These are phyloP conservation scores for Wasmannia auropunctata DNA, from an alignment of 1,140 invertebrate genomes.

Conservation along the genomic window DNA sequence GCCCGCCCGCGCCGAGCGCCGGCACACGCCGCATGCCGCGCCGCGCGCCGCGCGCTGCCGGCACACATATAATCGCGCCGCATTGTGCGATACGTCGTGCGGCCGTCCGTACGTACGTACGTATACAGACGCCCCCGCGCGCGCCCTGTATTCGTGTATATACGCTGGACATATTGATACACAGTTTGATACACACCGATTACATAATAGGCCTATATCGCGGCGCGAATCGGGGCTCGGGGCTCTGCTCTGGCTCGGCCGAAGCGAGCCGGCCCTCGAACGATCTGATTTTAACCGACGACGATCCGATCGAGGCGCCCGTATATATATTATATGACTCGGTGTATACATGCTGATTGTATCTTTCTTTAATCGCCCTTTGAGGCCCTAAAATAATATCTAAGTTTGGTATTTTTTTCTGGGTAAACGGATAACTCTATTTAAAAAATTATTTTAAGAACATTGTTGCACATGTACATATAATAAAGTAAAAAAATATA, in stretches of 20 bases:
- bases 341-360: neutral
- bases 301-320: conserved; percentile 30
- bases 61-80: conserved; percentile 73
- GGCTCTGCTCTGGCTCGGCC: conserved; percentile 12
- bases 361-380: neutral
- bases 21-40: conserved; percentile 18
- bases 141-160: too few relatives aligned
- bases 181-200: conserved; percentile 74
- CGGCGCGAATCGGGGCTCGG: conserved; percentile 61
- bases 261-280: neutral
- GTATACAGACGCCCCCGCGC: conserved; percentile 70
- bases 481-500: too few relatives aligned
- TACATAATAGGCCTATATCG: conserved; percentile 78
- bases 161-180: conserved; percentile 69
- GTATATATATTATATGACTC: too few relatives aligned
- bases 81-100: conserved; percentile 74
- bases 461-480: too few relatives aligned
- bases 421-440: too few relatives aligned
- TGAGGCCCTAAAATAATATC: too few relatives aligned
- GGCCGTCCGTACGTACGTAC: conserved; percentile 44
- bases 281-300: conserved; percentile 50
- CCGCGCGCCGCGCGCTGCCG: conserved; percentile 43
- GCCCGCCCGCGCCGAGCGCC: conserved; percentile 52
- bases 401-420: too few relatives aligned
- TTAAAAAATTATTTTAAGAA: too few relatives aligned